Conservation (phyloP, 30 jellyfish, hydroid and myxozoan genomes). For the Mastigias papua region DNA sequence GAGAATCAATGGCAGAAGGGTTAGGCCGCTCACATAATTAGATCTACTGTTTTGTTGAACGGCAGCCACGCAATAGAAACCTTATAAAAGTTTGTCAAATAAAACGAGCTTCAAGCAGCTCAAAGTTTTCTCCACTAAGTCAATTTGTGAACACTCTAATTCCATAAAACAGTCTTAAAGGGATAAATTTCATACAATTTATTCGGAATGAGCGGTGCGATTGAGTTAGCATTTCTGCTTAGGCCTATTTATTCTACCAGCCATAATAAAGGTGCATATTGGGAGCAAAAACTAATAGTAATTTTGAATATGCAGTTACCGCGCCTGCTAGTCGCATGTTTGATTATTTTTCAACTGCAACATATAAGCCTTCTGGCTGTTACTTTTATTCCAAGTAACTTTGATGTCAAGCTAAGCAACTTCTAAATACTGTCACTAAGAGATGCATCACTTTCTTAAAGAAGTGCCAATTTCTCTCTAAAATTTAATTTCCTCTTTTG, state of each 20-base stretch:
- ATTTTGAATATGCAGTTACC: background rate
- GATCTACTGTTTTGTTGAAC: background rate
- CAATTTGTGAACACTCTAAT: slow-evolving; percentile 2
- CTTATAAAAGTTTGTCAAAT: background rate
- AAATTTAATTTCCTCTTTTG: too few species aligned
- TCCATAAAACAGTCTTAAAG: slow-evolving; percentile 11
- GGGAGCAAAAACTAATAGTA: background rate
- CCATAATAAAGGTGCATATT: background rate
- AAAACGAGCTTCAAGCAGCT: slow-evolving; percentile 8
- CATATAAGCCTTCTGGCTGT: too few species aligned
- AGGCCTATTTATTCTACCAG: background rate
- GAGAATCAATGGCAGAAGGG: slow-evolving; percentile 4
- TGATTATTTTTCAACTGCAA: background rate
- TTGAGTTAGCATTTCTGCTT: background rate
- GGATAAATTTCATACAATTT: slow-evolving; percentile 44
- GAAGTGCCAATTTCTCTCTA: too few species aligned
- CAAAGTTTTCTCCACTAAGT: background rate
- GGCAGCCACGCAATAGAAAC: slow-evolving; percentile 4
- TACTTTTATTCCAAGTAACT: too few species aligned
- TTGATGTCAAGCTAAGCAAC: too few species aligned
- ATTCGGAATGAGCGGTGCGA: slow-evolving; percentile 49
- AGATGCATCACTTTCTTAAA: too few species aligned
- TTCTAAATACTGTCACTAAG: too few species aligned
- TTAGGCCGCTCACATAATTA: slow-evolving; percentile 20
- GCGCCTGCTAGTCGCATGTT: background rate